A percentile compares a stretch with the other conserved stretches of the same genome.
phyloP scores from a whole-genome alignment of 2,113 vertebrate species.

The Xiphias gladius region DNA sequence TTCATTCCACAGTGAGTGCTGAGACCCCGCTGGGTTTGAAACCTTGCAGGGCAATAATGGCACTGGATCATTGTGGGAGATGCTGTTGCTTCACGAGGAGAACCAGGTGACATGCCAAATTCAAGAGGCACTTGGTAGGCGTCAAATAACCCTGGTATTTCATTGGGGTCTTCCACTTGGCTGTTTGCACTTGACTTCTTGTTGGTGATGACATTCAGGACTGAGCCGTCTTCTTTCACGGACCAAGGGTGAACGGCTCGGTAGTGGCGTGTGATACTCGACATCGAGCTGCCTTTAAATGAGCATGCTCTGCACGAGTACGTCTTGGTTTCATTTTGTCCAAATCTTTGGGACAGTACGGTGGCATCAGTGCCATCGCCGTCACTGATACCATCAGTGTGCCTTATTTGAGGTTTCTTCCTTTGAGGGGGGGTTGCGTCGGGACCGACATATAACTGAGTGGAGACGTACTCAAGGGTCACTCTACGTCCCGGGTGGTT shows the following conservation, averaged over 20 bases:
- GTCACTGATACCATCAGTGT: slow-evolving; percentile 69
- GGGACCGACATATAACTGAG: slow-evolving; percentile 19
- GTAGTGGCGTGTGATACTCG: slow-evolving; percentile 88
- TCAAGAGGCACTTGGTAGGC: slow-evolving; percentile 75
- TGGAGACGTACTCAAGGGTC: slow-evolving; percentile 14
- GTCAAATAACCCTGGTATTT: slow-evolving; percentile 54
- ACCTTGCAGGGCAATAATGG: slow-evolving; percentile 85
- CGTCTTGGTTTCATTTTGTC: slow-evolving; percentile 79
- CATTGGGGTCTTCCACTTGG: slow-evolving; percentile 59
- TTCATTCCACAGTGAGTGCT: slow-evolving; percentile 89
- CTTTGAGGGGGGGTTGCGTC: not conserved
- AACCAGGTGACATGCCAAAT: slow-evolving; percentile 77
- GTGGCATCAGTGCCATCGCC: slow-evolving; percentile 73
- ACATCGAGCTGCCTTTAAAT: slow-evolving; percentile 88
- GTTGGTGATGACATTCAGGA: slow-evolving; percentile 86
- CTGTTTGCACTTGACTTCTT: slow-evolving; percentile 79
- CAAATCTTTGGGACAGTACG: slow-evolving; percentile 56
- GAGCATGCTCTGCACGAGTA: slow-evolving; percentile 90
- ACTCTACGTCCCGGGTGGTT: slow-evolving; percentile 79
- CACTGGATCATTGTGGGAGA: slow-evolving; percentile 84
- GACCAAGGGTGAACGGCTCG: slow-evolving; percentile 90
- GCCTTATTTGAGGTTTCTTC: slow-evolving; percentile 32
- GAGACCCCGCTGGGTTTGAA: slow-evolving; percentile 85
- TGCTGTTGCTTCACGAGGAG: slow-evolving; percentile 77
- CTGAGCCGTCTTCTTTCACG: slow-evolving; percentile 89